Evolutionary conservation across 2,888 invertebrate genomes (phyloP).

Genomic region (Acrobasis repandana): DNA sequence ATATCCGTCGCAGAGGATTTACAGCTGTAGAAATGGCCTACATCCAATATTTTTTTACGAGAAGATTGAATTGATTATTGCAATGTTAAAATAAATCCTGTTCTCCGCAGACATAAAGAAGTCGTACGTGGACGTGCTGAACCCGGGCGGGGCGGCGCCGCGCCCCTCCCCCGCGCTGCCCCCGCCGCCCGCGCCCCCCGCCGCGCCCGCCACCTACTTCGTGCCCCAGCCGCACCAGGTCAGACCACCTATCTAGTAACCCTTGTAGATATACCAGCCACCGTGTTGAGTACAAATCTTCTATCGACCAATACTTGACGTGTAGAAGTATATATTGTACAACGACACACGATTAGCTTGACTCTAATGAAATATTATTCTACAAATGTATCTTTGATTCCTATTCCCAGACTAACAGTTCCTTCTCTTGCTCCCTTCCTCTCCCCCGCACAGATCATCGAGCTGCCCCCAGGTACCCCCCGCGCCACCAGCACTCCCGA

Average conservation of each 20-base stretch:
- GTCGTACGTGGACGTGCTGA: slow-evolving; percentile 95
- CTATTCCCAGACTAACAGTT: neutral
- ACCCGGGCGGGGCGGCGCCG: slow-evolving; percentile 85
- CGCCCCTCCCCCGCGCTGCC: slow-evolving; percentile 57
- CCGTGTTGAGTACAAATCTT: too few relatives aligned
- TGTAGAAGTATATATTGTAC: too few relatives aligned
- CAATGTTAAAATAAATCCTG: neutral
- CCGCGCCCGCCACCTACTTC: slow-evolving; percentile 57
- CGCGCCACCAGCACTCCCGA: neutral
- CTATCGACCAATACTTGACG: too few relatives aligned
- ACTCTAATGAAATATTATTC: too few relatives aligned
- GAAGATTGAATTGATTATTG: too few relatives aligned
- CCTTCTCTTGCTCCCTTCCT: slow-evolving; percentile 1
- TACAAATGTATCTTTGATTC: slow-evolving; percentile 18
- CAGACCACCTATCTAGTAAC: neutral
- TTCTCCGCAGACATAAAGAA: slow-evolving; percentile 88
- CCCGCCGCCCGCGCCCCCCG: slow-evolving; percentile 58
- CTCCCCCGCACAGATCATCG: slow-evolving; percentile 39
- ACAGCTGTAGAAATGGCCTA: too few relatives aligned
- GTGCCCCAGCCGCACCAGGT: slow-evolving; percentile 51
- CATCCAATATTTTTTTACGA: neutral
- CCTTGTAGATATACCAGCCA: too few relatives aligned
- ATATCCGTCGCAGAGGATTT: too few relatives aligned
- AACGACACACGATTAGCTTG: too few relatives aligned
- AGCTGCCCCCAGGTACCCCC: slow-evolving; percentile 25